These are phyloP conservation scores for Epistrophella euchroma DNA, from an alignment of 2,888 invertebrate species.

Conservation along the genomic window DNA sequence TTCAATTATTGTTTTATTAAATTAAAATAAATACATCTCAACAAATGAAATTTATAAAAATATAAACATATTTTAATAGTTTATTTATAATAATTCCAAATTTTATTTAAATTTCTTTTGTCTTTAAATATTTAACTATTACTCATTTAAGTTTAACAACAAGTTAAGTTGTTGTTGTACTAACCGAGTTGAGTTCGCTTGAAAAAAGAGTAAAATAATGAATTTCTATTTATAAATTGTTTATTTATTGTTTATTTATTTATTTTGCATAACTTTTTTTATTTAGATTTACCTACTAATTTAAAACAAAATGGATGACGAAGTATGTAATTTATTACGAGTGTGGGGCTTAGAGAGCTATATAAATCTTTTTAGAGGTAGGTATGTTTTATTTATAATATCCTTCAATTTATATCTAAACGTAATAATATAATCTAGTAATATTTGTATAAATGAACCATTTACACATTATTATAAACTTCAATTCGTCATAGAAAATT, in stretches of 20 bases:
- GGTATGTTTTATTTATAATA: background rate
- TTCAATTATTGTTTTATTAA: no score
- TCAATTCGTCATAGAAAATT: background rate
- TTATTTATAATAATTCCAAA: no score
- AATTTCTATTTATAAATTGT: background rate
- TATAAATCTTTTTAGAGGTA: conserved; percentile 1
- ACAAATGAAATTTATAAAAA: no score
- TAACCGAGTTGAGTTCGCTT: background rate
- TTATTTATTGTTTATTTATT: background rate
- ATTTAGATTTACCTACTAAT: background rate
- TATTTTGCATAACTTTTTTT: background rate
- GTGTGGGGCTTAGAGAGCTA: background rate
- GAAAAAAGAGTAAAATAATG: background rate
- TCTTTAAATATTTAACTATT: no score
- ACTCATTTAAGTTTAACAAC: no score
- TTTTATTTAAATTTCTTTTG: no score
- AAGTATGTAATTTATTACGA: conserved; percentile 5
- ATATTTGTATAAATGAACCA: no score
- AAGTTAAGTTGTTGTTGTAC: no score
- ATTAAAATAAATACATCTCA: no score
- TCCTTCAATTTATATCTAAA: background rate
- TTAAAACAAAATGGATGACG: background rate
- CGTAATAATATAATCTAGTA: no score
- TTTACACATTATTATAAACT: no score
- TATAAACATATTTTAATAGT: no score